Conservation (phyloP, 2,113 vertebrate genomes). For the Mirza zaza region DNA sequence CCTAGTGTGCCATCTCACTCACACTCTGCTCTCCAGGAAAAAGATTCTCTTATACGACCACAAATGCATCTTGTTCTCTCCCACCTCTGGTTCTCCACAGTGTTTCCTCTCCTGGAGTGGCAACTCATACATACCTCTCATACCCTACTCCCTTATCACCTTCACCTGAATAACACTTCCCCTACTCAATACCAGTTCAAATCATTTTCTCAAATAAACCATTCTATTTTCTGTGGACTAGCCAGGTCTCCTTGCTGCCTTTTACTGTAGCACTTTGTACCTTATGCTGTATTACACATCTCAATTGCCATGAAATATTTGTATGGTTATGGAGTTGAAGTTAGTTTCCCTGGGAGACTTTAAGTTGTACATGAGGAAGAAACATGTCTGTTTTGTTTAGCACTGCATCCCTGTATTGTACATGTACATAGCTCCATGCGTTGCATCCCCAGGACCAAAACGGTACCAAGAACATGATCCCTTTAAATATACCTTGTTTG, state of each 20-base stretch:
- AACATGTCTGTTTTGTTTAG: neutral
- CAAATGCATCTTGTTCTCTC: neutral
- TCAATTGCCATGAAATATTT: neutral
- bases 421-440: neutral
- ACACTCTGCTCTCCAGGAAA: neutral
- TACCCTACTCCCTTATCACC: neutral
- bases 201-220: neutral
- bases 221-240: neutral
- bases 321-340: neutral
- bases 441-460: neutral
- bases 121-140: neutral
- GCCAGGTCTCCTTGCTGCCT: neutral
- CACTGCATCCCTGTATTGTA: neutral
- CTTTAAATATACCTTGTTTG: neutral
- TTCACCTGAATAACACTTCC: neutral
- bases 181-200: neutral
- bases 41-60: neutral
- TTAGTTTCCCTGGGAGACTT: neutral
- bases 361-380: neutral
- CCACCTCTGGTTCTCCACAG: neutral
- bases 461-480: neutral
- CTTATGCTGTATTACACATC: neutral
- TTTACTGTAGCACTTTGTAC: neutral
- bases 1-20: neutral
- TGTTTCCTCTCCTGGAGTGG: neutral